phyloP scores from a whole-genome alignment of 2,797 vertebrate species.

The Astyanax mexicanus region DNA sequence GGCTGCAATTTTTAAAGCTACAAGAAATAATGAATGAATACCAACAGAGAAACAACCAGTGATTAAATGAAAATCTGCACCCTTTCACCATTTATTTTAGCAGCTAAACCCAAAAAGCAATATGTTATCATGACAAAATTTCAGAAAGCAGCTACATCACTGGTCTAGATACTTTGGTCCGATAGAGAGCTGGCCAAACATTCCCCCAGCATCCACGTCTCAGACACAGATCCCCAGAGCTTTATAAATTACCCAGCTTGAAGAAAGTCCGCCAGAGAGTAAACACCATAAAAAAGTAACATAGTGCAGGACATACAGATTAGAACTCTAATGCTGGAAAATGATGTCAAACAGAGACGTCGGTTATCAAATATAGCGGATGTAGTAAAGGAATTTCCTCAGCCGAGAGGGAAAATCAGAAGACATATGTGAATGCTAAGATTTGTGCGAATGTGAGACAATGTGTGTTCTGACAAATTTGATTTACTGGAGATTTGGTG shows the following conservation, averaged over 20 bases:
- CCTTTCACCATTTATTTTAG: slow-evolving; percentile 4
- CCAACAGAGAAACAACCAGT: neutral
- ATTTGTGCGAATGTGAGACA: too few species aligned
- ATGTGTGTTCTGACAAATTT: too few species aligned
- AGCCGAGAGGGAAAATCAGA: too few species aligned
- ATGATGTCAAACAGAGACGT: slow-evolving; percentile 44
- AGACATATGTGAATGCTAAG: too few species aligned
- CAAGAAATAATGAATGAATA: neutral
- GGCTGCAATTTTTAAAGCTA: too few species aligned
- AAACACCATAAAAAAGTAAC: slow-evolving; percentile 66
- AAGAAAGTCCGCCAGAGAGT: slow-evolving; percentile 56
- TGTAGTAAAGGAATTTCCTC: too few species aligned
- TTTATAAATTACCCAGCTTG: slow-evolving; percentile 56
- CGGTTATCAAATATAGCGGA: slow-evolving; percentile 58
- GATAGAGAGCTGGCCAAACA: slow-evolving; percentile 61
- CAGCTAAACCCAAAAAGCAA: slow-evolving; percentile 7
- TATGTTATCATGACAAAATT: slow-evolving; percentile 41
- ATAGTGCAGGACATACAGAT: slow-evolving; percentile 55
- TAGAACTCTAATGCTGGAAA: slow-evolving; percentile 46
- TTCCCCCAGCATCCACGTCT: too few species aligned
- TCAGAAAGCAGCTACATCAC: slow-evolving; percentile 35
- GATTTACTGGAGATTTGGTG: too few species aligned
- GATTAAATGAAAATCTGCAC: neutral
- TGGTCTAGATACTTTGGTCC: slow-evolving; percentile 46
- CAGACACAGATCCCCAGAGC: slow-evolving; percentile 44